Evolutionary conservation across 1,140 invertebrate genomes (phyloP), one percentile per base, ranked within the genome.

Genomic region (Orussus abietinus): DNA sequence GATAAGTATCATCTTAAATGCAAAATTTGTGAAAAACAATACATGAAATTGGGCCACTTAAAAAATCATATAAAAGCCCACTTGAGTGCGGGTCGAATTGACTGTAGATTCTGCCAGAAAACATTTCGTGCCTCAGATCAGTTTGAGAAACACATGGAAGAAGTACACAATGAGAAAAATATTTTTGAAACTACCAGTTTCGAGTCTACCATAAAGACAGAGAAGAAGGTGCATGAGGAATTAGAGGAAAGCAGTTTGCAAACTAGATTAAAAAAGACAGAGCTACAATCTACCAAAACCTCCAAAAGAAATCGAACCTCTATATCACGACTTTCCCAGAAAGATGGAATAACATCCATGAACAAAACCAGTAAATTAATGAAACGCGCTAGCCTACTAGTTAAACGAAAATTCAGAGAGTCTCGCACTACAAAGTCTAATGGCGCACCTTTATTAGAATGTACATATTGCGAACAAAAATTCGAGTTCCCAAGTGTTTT

Each of bases 401-500:
- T n/a, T n/a, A 25, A n/a, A 25, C 6, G 22, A 25, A 25, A 25
- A 25, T 25, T n/a, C 22, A 25, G n/a, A 25, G 22, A 25, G 22
- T 7, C 6, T 25, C 22, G 22, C n/a, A 6, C n/a, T 7, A 25
- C 22, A 7, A 25, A 25, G n/a, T 6, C n/a, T 6, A 25, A 25
- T 25, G 22, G 22, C 6, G 22, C n/a, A n/a, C 17, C 39, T 7
- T 28, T 26, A 1, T 28, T 56, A 7, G 40, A 45, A 30, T 66
- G 64, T 22, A 40, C 43, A 1, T 62, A 54, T 22, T 66, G 64
- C 19, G 49, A 58, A 21, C 60, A 58, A 31, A 63, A 55, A 34
- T 66, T 66, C 10, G 53, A 42, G n/a, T 66, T 60, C 29, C 64
- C 58, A 4, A 66, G 64, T 19, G 58, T 64, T 29, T 59, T 92